Base-by-base conservation (phyloP, 2,888 invertebrate genomes). In the Acronicta psi region DNA sequence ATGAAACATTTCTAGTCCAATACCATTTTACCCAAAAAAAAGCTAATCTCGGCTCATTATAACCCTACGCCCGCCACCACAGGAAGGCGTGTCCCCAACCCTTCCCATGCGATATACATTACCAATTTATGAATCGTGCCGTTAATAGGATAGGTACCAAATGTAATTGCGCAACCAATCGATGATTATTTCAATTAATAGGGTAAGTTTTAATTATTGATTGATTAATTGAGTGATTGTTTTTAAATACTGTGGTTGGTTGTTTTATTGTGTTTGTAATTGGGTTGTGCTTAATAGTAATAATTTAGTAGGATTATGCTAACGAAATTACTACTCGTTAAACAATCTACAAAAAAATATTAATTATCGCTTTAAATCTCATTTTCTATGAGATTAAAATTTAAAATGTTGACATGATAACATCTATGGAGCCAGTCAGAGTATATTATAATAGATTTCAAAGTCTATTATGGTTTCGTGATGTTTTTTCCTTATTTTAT, bases 91-190 rank as follows among this genome's bases (percentile, higher is more conserved):
- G n/a, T 43, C 42, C 29, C 20, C 17, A 23, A 57, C 50, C 59
- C 51, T 36, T 58, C 40, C 23, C 23, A n/a, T 17, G 37, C 41
- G 37, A 20, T 58, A 51, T 38, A 70, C 41, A 68, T 73, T 64
- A 74, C 60, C 70, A 71, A 75, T 73, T 77, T 73, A 73, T 73
- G 66, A 73, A 78, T 71, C 60, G 58, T 47, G 2, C 29, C 31
- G 60, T 44, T 73, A 66, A 68, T 59, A 50, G 62, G 59, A 62
- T 57, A n/a, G n/a, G n/a, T n/a, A 59, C 52, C 60, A 65, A 64
- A 65, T 66, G 47, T 59, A 66, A 45, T 53, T 25, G 18, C 37
- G 13, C 29, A 44, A 50, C 36, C 37, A 16, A 29, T 29, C 7
- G 8, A n/a, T 51, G 34, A 51, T 59, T 38, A 67, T 53, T 50